Evolutionary conservation across 2,797 vertebrate species (phyloP).

Genomic region (Urocyon cinereoargenteus): DNA sequence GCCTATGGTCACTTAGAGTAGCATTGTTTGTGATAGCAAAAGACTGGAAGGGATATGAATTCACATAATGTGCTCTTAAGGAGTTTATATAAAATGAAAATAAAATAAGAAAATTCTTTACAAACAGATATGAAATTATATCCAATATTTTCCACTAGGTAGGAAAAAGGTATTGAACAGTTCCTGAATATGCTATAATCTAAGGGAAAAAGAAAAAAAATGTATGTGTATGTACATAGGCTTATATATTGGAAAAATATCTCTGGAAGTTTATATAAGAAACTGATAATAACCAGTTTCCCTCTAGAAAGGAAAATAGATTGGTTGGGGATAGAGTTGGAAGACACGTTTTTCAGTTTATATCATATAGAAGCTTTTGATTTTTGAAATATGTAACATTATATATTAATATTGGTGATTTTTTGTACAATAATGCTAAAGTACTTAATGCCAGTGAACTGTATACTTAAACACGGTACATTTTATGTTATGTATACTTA

Average conservation of each 20-base stretch:
- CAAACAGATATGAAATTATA: background rate
- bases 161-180: background rate
- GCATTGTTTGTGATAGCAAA: background rate
- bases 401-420: background rate
- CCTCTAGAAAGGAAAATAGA: background rate
- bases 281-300: background rate
- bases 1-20: background rate
- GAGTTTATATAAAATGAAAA: background rate
- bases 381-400: background rate
- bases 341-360: background rate
- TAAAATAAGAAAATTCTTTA: background rate
- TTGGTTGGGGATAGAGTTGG: background rate
- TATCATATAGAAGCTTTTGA: background rate
- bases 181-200: background rate
- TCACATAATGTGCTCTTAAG: background rate
- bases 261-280: background rate
- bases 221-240: background rate
- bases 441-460: background rate
- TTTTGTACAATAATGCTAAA: background rate
- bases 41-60: background rate
- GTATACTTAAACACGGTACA: background rate
- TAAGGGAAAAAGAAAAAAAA: background rate
- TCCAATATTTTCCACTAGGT: background rate
- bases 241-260: background rate
- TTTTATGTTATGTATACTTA: background rate